Percentiles rank a stretch among this genome's conserved stretches.
Conservation (phyloP, 2,113 vertebrate species). For the Ammodytes dubius region DNA sequence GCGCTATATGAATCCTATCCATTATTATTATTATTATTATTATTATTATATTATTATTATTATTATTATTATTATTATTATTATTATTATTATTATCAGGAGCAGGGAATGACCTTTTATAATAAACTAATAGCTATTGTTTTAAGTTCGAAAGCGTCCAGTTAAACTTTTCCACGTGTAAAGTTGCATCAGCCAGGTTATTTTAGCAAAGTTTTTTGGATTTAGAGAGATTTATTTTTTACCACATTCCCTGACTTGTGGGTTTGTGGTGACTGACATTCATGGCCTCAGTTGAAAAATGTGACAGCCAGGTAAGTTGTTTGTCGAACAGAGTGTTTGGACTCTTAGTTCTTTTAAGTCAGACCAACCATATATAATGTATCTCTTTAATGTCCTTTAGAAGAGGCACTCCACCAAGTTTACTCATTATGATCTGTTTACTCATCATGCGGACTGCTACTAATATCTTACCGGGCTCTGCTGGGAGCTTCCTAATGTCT, state of each 20-base stretch:
- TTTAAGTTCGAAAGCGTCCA: not conserved
- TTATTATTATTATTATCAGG: not conserved
- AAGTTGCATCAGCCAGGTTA: not conserved
- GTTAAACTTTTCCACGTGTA: not conserved
- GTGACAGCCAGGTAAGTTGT: not conserved
- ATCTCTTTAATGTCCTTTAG: too few relatives aligned
- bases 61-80: too few relatives aligned
- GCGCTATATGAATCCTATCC: too few relatives aligned
- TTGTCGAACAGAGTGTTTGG: not conserved
- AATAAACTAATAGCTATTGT: not conserved
- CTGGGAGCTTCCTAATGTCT: too few relatives aligned
- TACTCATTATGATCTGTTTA: not conserved
- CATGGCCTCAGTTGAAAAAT: not conserved
- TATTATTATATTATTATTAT: too few relatives aligned
- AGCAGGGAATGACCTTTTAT: not conserved
- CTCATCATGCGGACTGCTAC: too few relatives aligned
- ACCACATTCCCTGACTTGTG: not conserved
- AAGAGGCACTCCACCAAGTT: not conserved
- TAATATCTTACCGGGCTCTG: too few relatives aligned
- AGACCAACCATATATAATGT: not conserved
- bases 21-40: too few relatives aligned
- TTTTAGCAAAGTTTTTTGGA: not conserved
- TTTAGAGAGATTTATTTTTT: not conserved
- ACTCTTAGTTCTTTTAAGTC: too few relatives aligned
- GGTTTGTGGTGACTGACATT: not conserved